Evolutionary conservation across 2,888 invertebrate species (phyloP).

Genomic region (Andrena minutula): DNA sequence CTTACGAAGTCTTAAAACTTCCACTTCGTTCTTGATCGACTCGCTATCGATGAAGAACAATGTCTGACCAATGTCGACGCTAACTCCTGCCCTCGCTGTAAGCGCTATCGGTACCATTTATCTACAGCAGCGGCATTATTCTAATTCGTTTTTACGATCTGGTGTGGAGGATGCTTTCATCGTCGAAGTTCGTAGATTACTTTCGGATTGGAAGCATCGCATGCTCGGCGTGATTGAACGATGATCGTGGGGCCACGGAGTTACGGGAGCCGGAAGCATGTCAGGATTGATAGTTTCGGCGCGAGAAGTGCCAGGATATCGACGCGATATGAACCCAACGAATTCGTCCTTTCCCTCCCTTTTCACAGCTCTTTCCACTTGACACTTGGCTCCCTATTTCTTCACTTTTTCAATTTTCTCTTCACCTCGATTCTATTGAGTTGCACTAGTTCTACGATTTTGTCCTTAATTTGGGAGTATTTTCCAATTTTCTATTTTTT

Average conservation of each 20-base stretch:
- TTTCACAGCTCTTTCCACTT: background rate
- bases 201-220: slow-evolving; percentile 48
- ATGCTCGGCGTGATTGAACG: slow-evolving; percentile 61
- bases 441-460: too few species aligned
- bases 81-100: slow-evolving; percentile 9
- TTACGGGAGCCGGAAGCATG: slow-evolving; percentile 49
- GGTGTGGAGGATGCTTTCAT: slow-evolving; percentile 10
- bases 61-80: background rate
- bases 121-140: slow-evolving; percentile 44
- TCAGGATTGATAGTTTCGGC: slow-evolving; percentile 38
- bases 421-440: too few species aligned
- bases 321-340: slow-evolving; percentile 36
- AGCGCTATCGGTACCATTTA: slow-evolving; percentile 58
- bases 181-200: slow-evolving; percentile 55
- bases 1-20: background rate
- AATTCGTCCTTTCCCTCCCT: slow-evolving; percentile 7
- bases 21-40: background rate
- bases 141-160: slow-evolving; percentile 51
- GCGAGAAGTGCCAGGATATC: slow-evolving; percentile 33
- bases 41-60: slow-evolving; percentile 2
- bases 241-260: slow-evolving; percentile 46
- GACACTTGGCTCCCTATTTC: background rate
- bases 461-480: too few species aligned
- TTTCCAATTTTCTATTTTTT: too few species aligned
- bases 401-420: background rate